Conservation (phyloP, 1,140 invertebrate species). For the Drosophila micromelanica region DNA sequence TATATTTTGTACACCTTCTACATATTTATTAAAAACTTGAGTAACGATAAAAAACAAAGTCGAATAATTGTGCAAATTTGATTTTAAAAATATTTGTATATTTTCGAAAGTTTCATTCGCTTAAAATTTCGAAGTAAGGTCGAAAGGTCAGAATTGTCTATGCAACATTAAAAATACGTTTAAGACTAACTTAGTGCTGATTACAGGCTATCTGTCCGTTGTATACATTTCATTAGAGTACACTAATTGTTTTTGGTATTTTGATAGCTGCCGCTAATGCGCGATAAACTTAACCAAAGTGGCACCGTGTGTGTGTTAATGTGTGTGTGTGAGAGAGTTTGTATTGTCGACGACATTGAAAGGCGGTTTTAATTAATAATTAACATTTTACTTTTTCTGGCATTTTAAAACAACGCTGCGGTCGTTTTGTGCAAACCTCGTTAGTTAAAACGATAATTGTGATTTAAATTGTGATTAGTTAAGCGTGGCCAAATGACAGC, state of each 20-base stretch:
- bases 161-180: too few relatives aligned
- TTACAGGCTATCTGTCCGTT: conserved; percentile 6
- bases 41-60: too few relatives aligned
- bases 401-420: conserved; percentile 25
- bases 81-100: too few relatives aligned
- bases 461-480: conserved; percentile 4
- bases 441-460: conserved; percentile 35
- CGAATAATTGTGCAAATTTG: too few relatives aligned
- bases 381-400: conserved; percentile 52
- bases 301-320: not conserved
- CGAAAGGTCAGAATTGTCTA: too few relatives aligned
- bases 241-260: conserved; percentile 41
- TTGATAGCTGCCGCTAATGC: conserved; percentile 43
- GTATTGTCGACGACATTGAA: conserved; percentile 58
- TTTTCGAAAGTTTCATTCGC: too few relatives aligned
- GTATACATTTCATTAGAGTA: not conserved
- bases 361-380: conserved; percentile 75
- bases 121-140: too few relatives aligned
- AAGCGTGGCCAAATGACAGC: conserved; percentile 8
- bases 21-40: too few relatives aligned
- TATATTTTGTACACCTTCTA: too few relatives aligned
- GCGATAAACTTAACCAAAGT: conserved; percentile 56
- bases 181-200: too few relatives aligned
- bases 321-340: conserved; percentile 12
- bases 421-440: conserved; percentile 34